Conservation (phyloP, 2,797 vertebrate genomes). For the Periparus ater region DNA sequence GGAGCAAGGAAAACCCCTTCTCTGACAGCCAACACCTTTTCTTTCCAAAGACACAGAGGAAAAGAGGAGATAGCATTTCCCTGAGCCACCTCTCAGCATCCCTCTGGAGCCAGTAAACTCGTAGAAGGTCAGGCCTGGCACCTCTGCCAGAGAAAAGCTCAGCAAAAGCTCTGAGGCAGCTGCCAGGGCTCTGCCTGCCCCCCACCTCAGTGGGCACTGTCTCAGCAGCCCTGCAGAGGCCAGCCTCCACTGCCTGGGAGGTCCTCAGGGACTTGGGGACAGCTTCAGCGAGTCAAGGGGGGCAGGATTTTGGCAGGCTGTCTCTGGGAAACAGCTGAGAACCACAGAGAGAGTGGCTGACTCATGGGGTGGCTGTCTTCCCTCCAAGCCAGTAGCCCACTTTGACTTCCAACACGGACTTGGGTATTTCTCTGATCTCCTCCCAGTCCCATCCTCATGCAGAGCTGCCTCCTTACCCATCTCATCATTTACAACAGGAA, state of each 20-base stretch:
- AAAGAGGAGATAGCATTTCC: not conserved
- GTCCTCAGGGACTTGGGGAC: not conserved
- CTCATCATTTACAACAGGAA: not conserved
- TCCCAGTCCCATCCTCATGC: not conserved
- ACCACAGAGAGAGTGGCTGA: not conserved
- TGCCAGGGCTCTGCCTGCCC: not conserved
- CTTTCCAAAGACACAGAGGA: not conserved
- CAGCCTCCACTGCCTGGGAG: not conserved
- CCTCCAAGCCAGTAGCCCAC: conserved; percentile 30
- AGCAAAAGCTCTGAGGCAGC: not conserved
- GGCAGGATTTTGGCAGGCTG: not conserved
- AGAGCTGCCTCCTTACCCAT: not conserved
- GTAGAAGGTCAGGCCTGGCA: not conserved
- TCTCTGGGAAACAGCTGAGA: not conserved
- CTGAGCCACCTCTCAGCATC: not conserved
- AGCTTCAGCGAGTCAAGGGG: not conserved
- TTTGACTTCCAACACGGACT: not conserved
- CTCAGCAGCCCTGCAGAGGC: not conserved
- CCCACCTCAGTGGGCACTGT: not conserved
- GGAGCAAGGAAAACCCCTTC: not conserved
- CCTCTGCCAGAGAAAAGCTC: not conserved
- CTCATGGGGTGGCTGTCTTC: not conserved
- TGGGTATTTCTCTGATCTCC: not conserved
- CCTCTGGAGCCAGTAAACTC: not conserved
- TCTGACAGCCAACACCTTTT: not conserved